phyloP scores from a whole-genome alignment of 2,113 vertebrate genomes.

The Ageneiosus marmoratus region DNA sequence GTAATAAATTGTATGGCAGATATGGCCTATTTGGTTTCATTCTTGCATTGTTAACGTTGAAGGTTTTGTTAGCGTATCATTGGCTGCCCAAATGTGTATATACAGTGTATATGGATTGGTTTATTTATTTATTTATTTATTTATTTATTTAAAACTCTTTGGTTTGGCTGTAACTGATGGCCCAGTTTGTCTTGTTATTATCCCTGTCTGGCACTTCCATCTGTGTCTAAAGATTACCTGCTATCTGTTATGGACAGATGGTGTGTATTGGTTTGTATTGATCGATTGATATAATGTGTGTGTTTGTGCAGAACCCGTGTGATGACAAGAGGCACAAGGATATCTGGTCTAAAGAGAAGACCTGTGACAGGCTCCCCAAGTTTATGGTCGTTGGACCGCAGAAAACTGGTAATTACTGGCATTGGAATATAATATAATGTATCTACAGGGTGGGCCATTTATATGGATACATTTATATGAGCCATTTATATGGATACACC shows the following conservation, averaged over 20 bases:
- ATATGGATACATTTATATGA: too few species aligned
- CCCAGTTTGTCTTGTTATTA: not conserved
- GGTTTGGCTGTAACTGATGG: not conserved
- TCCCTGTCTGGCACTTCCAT: not conserved
- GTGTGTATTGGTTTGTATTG: not conserved
- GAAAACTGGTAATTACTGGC: constrained; percentile 83
- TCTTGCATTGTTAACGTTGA: not conserved
- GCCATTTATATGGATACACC: too few species aligned
- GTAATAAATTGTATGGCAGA: not conserved
- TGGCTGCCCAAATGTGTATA: not conserved
- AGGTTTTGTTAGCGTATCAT: not conserved
- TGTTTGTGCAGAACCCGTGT: constrained; percentile 83
- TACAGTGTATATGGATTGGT: not conserved
- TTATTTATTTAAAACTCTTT: not conserved
- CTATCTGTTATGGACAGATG: not conserved
- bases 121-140: not conserved
- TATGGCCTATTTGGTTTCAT: not conserved
- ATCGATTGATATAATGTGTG: constrained; percentile 8
- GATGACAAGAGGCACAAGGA: constrained; percentile 97
- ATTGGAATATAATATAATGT: too few species aligned
- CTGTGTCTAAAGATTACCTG: not conserved
- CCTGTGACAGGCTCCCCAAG: constrained; percentile 92
- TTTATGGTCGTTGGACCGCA: constrained; percentile 95
- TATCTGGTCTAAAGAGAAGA: constrained; percentile 99
- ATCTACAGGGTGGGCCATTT: too few species aligned